Base-by-base conservation (phyloP, 2,797 vertebrate genomes). In the Gymnocypris eckloni region DNA sequence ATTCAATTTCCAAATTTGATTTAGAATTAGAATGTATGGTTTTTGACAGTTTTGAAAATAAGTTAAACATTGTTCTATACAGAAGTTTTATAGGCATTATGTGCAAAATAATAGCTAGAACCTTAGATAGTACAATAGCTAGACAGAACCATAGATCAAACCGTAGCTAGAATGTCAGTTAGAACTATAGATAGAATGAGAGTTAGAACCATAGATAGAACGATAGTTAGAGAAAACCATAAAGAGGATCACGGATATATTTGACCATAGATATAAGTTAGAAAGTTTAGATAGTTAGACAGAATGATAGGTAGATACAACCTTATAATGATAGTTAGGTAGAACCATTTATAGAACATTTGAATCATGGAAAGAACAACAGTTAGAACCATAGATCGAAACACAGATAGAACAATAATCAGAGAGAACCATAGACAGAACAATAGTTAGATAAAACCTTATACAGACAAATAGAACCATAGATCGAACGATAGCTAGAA, bases 21-120 rank as follows among this genome's bases (percentile, higher is more conserved):
- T 37, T 33, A 4, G 67, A 50, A 16, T 79, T 28, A 4, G 2
- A 66, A 33, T 45, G 28, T 4, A 80, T 22, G 61, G 11, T 13
- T 52, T 56, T 39, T 59, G 73, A 76, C 28, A 76, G 48, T 33
- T 76, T 76, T 76, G 6, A 13, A 75, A 75, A 52, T 6, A 33
- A 33, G 4, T 2, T 4, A 16, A 73, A 73, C 25, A 72, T 48
- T 11, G 28, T 22, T 77, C 9, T 10, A 33, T 52, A 50, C 33
- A 54, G 37, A 66, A 33, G 25, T 66, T 28, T 16, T 66, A 13
- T 33, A 70, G 8, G 37, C 37, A 4, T 39, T 70, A 39, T 41
- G 37, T 39, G 39, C 33, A 70, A 18, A 70, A 56, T 20, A n/a
- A n/a, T 59, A 59, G 22, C n/a, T n/a, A 4, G 10, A 61, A 61